phyloP scores from a whole-genome alignment of 2,113 vertebrate species.

The Tor tambroides region DNA sequence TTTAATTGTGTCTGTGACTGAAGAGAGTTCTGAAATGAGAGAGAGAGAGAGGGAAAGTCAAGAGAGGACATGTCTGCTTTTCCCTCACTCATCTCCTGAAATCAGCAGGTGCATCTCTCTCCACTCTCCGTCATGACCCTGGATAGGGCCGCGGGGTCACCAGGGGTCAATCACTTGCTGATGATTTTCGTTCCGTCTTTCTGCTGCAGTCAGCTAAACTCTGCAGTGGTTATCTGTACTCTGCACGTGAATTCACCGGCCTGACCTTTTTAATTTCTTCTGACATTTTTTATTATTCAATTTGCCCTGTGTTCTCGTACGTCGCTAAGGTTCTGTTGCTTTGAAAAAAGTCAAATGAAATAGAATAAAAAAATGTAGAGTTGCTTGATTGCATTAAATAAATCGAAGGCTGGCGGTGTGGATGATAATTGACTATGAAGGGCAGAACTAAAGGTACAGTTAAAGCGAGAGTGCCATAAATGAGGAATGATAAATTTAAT shows the following conservation, averaged over 20 bases:
- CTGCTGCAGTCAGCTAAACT: slow-evolving; percentile 16
- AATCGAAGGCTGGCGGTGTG: slow-evolving; percentile 32
- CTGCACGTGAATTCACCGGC: slow-evolving; percentile 21
- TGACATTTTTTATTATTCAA: slow-evolving; percentile 58
- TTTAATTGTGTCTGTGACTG: slow-evolving; percentile 58
- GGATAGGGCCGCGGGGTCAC: slow-evolving; percentile 2
- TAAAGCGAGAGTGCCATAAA: slow-evolving; percentile 54
- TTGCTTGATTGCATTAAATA: slow-evolving; percentile 50
- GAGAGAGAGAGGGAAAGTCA: slow-evolving; percentile 21
- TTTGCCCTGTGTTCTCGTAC: slow-evolving; percentile 54
- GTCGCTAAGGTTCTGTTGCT: slow-evolving; percentile 36
- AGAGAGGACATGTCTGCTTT: slow-evolving; percentile 33
- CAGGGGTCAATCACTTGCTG: slow-evolving; percentile 13
- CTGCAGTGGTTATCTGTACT: slow-evolving; percentile 26
- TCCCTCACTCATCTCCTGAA: slow-evolving; percentile 28
- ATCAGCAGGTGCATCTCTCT: slow-evolving; percentile 38
- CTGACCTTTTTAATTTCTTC: slow-evolving; percentile 53
- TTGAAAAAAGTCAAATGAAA: slow-evolving; percentile 25
- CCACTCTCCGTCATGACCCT: slow-evolving; percentile 40
- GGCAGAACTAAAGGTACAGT: slow-evolving; percentile 53
- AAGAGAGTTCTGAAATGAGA: slow-evolving; percentile 14
- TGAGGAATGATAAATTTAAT: slow-evolving; percentile 62
- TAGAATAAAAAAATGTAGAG: slow-evolving; percentile 27
- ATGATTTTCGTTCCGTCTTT: slow-evolving; percentile 9
- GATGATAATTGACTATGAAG: slow-evolving; percentile 55